Conservation (phyloP, 2,888 invertebrate genomes). For the Dasysyrphus albostriatus region DNA sequence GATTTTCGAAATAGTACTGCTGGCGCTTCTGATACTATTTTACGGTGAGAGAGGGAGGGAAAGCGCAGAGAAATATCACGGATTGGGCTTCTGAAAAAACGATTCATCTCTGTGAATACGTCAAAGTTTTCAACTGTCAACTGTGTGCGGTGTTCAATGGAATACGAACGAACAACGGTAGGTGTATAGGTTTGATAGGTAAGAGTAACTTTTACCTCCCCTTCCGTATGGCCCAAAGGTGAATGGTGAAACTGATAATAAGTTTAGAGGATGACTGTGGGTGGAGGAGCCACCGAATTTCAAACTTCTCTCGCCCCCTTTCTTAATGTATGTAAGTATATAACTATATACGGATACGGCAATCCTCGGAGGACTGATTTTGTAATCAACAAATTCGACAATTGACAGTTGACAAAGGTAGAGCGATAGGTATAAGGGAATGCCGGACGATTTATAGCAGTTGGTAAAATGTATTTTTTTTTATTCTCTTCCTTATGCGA, state of each 20-base stretch:
- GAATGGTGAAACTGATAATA: slow-evolving; percentile 65
- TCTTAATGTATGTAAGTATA: background rate
- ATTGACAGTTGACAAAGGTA: slow-evolving; percentile 74
- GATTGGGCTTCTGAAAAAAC: slow-evolving; percentile 32
- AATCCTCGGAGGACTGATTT: slow-evolving; percentile 57
- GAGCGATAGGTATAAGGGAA: slow-evolving; percentile 8
- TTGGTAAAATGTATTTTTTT: slow-evolving; percentile 47
- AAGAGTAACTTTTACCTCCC: slow-evolving; percentile 21
- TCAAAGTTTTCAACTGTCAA: slow-evolving; percentile 70
- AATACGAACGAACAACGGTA: slow-evolving; percentile 23
- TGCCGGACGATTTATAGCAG: slow-evolving; percentile 66
- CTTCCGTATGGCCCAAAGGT: slow-evolving; percentile 48
- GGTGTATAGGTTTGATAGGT: background rate
- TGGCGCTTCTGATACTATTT: slow-evolving; percentile 59
- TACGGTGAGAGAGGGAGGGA: background rate
- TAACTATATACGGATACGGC: background rate
- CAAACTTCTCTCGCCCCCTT: slow-evolving; percentile 6
- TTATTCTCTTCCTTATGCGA: slow-evolving; percentile 1
- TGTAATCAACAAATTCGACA: slow-evolving; percentile 73
- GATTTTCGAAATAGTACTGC: slow-evolving; percentile 64
- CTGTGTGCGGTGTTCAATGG: slow-evolving; percentile 51
- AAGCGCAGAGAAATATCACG: background rate
- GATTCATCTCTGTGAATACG: slow-evolving; percentile 49
- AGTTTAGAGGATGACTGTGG: slow-evolving; percentile 8
- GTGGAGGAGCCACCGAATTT: slow-evolving; percentile 36